These are phyloP conservation scores for Neogale vison DNA, from an alignment of 2,113 vertebrate genomes.

Conservation along the genomic window DNA sequence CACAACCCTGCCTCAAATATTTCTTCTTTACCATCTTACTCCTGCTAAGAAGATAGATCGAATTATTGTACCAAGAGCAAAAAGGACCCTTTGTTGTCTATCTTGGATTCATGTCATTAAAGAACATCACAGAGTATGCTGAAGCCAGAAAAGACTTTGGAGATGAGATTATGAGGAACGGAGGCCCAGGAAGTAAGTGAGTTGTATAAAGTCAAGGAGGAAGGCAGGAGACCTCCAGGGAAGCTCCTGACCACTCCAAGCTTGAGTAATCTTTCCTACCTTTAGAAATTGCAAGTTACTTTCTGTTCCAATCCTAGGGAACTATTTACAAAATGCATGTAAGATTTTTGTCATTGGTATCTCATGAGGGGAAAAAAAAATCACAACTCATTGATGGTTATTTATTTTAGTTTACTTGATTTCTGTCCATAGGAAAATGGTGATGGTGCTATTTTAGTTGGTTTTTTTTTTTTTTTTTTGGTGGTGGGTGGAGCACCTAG, in stretches of 20 bases:
- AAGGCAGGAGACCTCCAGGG: neutral
- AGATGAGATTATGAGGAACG: neutral
- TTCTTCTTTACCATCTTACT: neutral
- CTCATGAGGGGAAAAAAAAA: neutral
- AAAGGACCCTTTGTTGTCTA: neutral
- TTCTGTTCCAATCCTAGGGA: neutral
- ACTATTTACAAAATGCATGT: neutral
- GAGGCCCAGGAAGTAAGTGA: neutral
- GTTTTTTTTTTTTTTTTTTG: neutral
- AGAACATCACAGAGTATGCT: neutral
- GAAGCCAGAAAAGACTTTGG: neutral
- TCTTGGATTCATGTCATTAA: neutral
- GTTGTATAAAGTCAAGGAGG: neutral
- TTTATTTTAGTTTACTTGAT: slow-evolving; percentile 1
- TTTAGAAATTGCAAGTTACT: neutral
- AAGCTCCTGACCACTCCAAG: neutral
- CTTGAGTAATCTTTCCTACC: neutral
- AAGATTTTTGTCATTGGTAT: neutral
- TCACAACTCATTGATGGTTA: neutral
- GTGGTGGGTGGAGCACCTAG: neutral
- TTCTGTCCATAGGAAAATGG: neutral
- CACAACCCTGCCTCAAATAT: neutral
- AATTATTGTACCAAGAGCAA: neutral
- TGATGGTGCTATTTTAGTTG: neutral
- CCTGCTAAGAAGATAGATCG: neutral